Evolutionary conservation across 2,113 vertebrate species (phyloP).

Genomic region (Cebidichthys violaceus): DNA sequence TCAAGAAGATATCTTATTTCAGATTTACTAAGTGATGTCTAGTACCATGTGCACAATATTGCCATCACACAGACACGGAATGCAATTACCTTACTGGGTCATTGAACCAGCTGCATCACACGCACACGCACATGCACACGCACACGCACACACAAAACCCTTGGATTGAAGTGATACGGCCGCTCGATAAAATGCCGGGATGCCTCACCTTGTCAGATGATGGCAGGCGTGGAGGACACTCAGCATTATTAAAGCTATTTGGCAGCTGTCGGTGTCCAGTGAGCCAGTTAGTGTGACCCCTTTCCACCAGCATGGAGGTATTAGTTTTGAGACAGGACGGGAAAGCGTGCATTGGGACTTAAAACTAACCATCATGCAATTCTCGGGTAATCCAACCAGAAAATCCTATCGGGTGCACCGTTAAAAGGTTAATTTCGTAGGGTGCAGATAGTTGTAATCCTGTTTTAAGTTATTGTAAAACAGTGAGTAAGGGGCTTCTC

Average conservation of each 20-base stretch:
- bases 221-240: slow-evolving; percentile 31
- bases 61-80: slow-evolving; percentile 29
- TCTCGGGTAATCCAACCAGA: slow-evolving; percentile 42
- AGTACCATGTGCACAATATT: slow-evolving; percentile 37
- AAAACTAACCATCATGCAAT: slow-evolving; percentile 25
- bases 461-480: slow-evolving; percentile 5
- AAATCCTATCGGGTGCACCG: slow-evolving; percentile 21
- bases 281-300: slow-evolving; percentile 43
- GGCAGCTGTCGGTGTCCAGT: slow-evolving; percentile 47
- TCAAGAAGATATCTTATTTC: slow-evolving; percentile 46
- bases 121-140: too few species aligned
- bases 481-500: background rate
- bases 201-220: slow-evolving; percentile 39
- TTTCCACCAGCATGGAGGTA: slow-evolving; percentile 24
- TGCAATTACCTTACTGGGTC: slow-evolving; percentile 38
- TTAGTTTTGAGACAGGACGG: slow-evolving; percentile 37
- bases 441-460: slow-evolving; percentile 41
- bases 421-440: slow-evolving; percentile 1
- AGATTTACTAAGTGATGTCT: slow-evolving; percentile 33
- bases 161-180: background rate
- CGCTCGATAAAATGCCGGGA: slow-evolving; percentile 19
- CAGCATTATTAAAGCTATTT: slow-evolving; percentile 45
- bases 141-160: too few species aligned
- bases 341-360: slow-evolving; percentile 27
- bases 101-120: background rate